Evolutionary conservation across 2,113 vertebrate species (phyloP), one percentile per base, ranked within the genome.

Genomic region (Sialia sialis): DNA sequence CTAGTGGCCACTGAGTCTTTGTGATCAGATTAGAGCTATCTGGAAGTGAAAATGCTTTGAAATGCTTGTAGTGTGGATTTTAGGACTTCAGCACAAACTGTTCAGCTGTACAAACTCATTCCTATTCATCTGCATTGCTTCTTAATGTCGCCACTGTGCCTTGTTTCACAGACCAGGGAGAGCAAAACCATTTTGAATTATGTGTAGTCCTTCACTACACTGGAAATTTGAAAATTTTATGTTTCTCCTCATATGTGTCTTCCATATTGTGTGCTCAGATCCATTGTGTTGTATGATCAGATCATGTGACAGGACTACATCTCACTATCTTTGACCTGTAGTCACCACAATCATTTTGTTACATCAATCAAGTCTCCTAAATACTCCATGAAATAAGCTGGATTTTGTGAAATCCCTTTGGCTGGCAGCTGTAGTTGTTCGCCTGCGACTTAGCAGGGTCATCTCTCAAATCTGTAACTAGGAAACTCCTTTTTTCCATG

Each of bases 121-220:
- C 32, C 16, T 51, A 0, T 66, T 73, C 68, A 58, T 66, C 51
- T 86, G 41, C 5, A 14, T n/a, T 69, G 10, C 26, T 20, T 90
- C 16, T 46, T 84, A 19, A 59, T 36, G 34, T 85, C 51, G 27
- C 44, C 16, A 15, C 36, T 73, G 27, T 41, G 44, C 17, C 38
- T 83, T 83, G 36, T 73, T 83, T 77, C 34, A 44, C 29, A 72
- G 62, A 39, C 7, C 23, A 51, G 38, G 72, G 26, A 84, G 84
- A 46, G 63, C 44, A 84, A 79, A 90, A 29, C 22, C 0, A 2
- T 76, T 80, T 72, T 1, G 3, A 25, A 66, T 59, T 43, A 23
- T 0, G 0, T 34, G 32, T 44, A 62, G 46, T 52, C 43, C 14
- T 89, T 68, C 46, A 44, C 36, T 75, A 34, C 16, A 39, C 0